Base-by-base conservation (phyloP, 2,888 invertebrate species). In the Brachypalpus laphriformis region DNA sequence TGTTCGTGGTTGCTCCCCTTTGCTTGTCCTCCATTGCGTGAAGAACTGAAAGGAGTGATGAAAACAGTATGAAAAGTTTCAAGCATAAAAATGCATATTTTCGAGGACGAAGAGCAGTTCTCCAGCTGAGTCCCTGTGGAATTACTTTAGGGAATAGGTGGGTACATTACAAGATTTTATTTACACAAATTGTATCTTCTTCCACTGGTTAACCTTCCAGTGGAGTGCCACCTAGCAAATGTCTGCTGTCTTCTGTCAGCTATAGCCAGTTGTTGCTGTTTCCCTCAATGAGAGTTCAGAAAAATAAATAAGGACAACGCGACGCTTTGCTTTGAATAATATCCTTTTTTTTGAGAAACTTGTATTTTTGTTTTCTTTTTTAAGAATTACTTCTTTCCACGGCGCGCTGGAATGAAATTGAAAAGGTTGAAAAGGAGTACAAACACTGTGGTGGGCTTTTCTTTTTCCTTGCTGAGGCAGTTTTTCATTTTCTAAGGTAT, bases 401-500 rank as follows among this genome's bases (percentile, higher is more conserved):
- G 42, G 16, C 42, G 31, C 31, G 11, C 25, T 25, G 42, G 47
- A 47, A 11, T 47, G n/a, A 31, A 61, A 47, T 20, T 47, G 20
- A 31, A 61, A 22, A 25, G 61, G 40, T 20, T 47, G 20, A 31
- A 61, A 22, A 25, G 61, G 40, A 49, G 49, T 51, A 28, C 45
- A 45, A 56, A 45, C 45, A 40, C 56, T 45, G 28, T 20, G 42
- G 28, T 20, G 28, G 25, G 18, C 1, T 61, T 42, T 42, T 42
- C 7, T 49, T 20, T 31, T 40, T 68, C 47, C 59, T 57, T 59
- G 57, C 47, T 9, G 31, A 49, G 37, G 9, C 47, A 37, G 25
- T 68, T 56, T 68, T 56, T 56, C 56, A 68, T 45, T 56, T 68
- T 56, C 18, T 56, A 42, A 42, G 68, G 54, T 34, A 31, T 70